Percentiles rank a stretch among this genome's conserved stretches.
Evolutionary conservation across 2,888 invertebrate genomes (phyloP).

Genomic region (Drosophila dives): DNA sequence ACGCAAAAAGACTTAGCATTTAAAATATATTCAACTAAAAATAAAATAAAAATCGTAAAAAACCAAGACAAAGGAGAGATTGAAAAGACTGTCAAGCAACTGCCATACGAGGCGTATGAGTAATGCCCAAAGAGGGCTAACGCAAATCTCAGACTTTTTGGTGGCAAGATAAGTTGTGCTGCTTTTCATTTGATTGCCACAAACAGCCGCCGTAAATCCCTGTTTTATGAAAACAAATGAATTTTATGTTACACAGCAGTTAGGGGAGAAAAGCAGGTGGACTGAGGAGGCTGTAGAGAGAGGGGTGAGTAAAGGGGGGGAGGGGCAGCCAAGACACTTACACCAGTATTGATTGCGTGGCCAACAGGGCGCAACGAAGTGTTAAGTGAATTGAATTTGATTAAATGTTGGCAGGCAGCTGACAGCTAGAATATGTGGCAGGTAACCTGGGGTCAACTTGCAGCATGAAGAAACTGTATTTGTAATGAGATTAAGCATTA

Average conservation of each 20-base stretch:
- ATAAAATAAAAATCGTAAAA: constrained; percentile 15
- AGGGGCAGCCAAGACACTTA: not conserved
- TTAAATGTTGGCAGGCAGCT: constrained; percentile 46
- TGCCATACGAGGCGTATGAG: constrained; percentile 68
- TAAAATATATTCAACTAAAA: constrained; percentile 39
- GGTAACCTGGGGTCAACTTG: not conserved
- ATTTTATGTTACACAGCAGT: constrained; percentile 58
- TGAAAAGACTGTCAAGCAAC: constrained; percentile 44
- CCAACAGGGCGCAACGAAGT: constrained; percentile 41
- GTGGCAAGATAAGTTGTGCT: constrained; percentile 13
- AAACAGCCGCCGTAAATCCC: constrained; percentile 60
- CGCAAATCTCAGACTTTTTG: constrained; percentile 34
- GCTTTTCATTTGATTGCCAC: constrained; percentile 58
- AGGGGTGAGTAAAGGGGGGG: too few species aligned
- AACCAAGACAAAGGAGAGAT: constrained; percentile 1
- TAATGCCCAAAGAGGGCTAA: constrained; percentile 41
- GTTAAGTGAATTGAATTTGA: constrained; percentile 73
- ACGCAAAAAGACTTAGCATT: constrained; percentile 43
- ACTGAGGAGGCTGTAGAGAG: not conserved
- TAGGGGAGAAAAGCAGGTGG: not conserved
- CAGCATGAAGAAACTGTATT: constrained; percentile 1
- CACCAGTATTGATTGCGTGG: not conserved
- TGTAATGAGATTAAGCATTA: constrained; percentile 26
- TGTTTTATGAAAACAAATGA: constrained; percentile 79
- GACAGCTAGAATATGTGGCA: constrained; percentile 8